Conservation (phyloP, 2,797 vertebrate species). For the Esox masquinongy region DNA sequence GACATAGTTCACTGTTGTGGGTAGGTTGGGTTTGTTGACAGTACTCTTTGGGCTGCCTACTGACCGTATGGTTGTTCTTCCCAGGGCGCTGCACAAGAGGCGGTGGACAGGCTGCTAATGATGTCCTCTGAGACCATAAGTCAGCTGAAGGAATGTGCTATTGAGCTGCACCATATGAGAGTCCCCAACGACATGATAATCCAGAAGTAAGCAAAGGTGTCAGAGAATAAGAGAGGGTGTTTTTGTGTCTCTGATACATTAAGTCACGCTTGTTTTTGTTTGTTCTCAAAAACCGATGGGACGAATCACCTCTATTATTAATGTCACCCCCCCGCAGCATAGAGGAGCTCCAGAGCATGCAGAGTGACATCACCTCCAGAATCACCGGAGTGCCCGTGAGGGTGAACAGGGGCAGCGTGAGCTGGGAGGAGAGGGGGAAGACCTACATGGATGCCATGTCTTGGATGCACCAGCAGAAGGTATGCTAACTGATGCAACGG, state of each 20-base stretch:
- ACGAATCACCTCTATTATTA: background rate
- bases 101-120: constrained; percentile 54
- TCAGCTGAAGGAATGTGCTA: constrained; percentile 45
- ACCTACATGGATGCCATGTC: constrained; percentile 62
- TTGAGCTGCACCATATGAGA: constrained; percentile 53
- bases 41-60: background rate
- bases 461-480: constrained; percentile 79
- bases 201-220: constrained; percentile 49
- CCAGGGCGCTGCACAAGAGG: constrained; percentile 58
- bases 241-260: background rate
- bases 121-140: constrained; percentile 53
- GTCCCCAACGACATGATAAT: constrained; percentile 41
- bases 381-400: constrained; percentile 24
- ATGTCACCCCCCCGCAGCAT: constrained; percentile 46
- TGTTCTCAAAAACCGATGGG: background rate
- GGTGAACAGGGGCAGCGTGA: constrained; percentile 40
- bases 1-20: constrained; percentile 2
- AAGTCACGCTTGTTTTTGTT: background rate
- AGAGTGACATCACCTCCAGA: constrained; percentile 30
- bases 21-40: background rate
- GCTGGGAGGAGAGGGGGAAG: constrained; percentile 51
- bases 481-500: constrained; percentile 36
- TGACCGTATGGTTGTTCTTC: constrained; percentile 7
- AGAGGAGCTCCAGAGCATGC: constrained; percentile 45
- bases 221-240: background rate